Conservation (phyloP, 2,113 vertebrate genomes). For the Phalacrocorax carbo region DNA sequence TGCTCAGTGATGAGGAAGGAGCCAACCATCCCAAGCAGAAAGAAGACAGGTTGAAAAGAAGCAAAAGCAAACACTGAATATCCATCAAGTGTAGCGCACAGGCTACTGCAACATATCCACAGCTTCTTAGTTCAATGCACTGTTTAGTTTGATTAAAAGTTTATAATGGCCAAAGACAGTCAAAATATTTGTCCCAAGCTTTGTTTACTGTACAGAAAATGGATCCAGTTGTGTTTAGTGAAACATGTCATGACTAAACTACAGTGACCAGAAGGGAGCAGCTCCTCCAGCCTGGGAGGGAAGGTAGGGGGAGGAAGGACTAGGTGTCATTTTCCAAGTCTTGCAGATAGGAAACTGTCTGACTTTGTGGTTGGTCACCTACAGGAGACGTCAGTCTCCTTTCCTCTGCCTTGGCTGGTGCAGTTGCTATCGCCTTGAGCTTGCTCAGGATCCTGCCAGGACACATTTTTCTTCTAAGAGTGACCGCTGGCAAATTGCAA, state of each 20-base stretch:
- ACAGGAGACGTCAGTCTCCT: neutral
- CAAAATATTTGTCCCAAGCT: neutral
- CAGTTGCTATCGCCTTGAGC: neutral
- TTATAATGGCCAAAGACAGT: neutral
- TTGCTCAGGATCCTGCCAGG: accelerated
- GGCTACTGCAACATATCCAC: neutral
- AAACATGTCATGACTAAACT: neutral
- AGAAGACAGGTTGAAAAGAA: neutral
- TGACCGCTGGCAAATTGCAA: neutral
- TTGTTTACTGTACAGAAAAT: neutral
- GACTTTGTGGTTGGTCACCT: neutral
- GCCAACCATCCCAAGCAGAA: neutral
- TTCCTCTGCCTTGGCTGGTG: neutral
- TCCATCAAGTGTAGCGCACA: accelerated
- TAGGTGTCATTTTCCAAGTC: neutral
- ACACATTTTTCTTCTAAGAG: neutral
- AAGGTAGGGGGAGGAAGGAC: neutral
- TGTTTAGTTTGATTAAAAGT: neutral
- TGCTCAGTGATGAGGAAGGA: neutral
- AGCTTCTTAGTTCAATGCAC: neutral
- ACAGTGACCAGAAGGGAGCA: neutral
- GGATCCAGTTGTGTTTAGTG: neutral
- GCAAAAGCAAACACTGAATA: neutral
- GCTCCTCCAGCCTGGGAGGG: neutral
- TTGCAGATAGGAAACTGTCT: neutral